These are phyloP conservation scores for Coronaproctus castanopsis DNA, from an alignment of 2,888 invertebrate species.

Conservation along the genomic window DNA sequence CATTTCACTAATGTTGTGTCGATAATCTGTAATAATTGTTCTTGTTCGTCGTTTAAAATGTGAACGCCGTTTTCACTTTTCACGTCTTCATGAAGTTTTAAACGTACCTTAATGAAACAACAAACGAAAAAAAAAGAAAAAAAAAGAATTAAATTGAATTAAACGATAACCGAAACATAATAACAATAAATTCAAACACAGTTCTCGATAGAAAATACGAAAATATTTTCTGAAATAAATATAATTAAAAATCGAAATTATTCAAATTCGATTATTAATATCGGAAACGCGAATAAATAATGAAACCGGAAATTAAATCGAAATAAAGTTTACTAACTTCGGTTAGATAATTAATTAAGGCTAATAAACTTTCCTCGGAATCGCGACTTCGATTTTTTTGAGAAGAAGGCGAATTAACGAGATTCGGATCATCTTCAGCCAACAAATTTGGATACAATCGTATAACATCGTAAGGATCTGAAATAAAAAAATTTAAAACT, in stretches of 20 bases:
- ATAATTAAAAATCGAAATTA: too few relatives aligned
- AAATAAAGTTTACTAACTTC: conserved; percentile 40
- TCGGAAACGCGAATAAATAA: not conserved
- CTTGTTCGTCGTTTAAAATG: conserved; percentile 20
- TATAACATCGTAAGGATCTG: conserved; percentile 86
- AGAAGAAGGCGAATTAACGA: not conserved
- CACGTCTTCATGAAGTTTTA: conserved; percentile 20
- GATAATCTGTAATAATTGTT: conserved; percentile 66
- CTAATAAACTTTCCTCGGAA: conserved; percentile 65
- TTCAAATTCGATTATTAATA: not conserved
- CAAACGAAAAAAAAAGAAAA: not conserved
- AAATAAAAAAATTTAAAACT: conserved; percentile 5
- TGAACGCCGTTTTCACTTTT: conserved; percentile 24
- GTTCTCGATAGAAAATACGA: too few relatives aligned
- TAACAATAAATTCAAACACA: too few relatives aligned
- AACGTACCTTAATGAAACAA: conserved; percentile 23
- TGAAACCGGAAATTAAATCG: not conserved
- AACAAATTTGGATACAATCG: conserved; percentile 79
- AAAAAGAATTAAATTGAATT: not conserved
- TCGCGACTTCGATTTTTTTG: conserved; percentile 30
- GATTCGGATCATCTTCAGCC: conserved; percentile 30
- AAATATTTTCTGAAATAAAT: conserved; percentile 19
- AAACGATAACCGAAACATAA: too few relatives aligned
- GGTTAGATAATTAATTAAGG: conserved; percentile 74
- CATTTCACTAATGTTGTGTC: conserved; percentile 94